Evolutionary conservation across 2,797 vertebrate species (phyloP).

Genomic region (Arctocebus calabarensis): DNA sequence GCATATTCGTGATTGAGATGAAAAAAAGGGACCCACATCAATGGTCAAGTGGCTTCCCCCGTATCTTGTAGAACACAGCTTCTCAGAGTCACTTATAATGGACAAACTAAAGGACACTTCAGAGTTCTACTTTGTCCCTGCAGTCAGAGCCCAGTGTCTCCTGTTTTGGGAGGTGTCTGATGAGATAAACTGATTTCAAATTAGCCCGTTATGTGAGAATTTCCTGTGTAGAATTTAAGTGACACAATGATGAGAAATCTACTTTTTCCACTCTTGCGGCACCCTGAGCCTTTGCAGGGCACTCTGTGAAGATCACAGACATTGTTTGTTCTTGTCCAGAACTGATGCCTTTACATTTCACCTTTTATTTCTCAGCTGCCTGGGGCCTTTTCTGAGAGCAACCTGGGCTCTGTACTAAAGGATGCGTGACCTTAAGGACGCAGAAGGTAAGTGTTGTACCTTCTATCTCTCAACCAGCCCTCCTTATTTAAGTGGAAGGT

Average conservation of each 20-base stretch:
- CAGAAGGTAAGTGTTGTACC: no score
- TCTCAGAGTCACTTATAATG: no score
- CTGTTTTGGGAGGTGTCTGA: no score
- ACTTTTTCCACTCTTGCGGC: neutral
- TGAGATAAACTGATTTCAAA: neutral
- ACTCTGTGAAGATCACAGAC: neutral
- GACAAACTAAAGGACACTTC: no score
- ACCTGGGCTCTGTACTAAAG: no score
- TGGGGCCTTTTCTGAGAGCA: neutral
- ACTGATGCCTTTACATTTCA: neutral
- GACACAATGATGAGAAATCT: neutral
- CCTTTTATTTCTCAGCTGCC: neutral
- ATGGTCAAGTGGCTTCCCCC: no score
- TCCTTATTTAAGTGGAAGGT: neutral
- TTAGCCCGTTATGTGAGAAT: neutral
- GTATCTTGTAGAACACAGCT: no score
- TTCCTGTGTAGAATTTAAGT: neutral
- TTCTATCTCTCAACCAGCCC: neutral
- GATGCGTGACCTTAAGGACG: no score
- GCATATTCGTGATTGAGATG: no score
- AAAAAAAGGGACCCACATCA: no score
- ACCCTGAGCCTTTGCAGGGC: neutral
- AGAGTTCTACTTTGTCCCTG: no score
- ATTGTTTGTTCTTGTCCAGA: neutral
- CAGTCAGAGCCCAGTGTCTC: no score